Conservation (phyloP, 2,797 vertebrate genomes). For the Gallinago stenura region DNA sequence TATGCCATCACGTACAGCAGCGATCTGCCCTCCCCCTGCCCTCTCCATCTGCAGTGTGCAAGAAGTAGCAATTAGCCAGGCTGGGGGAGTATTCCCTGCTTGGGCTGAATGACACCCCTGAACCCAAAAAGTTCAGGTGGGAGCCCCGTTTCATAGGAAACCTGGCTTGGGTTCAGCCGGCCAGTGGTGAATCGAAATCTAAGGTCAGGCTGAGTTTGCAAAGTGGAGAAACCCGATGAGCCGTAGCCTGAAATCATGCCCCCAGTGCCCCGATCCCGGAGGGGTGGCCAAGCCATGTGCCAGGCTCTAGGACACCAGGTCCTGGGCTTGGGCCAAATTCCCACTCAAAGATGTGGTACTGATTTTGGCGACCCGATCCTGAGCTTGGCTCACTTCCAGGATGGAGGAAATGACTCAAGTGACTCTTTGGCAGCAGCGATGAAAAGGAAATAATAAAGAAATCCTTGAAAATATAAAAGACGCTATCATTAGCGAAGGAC, state of each 20-base stretch:
- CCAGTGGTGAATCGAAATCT: background rate
- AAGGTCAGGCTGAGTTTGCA: slow-evolving; percentile 11
- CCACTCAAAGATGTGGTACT: background rate
- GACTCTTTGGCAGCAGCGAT: background rate
- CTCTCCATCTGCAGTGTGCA: background rate
- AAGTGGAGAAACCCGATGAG: background rate
- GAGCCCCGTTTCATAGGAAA: background rate
- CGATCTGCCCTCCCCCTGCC: background rate
- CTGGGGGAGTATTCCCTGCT: background rate
- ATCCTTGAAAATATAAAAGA: slow-evolving; percentile 42
- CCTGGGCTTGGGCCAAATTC: background rate
- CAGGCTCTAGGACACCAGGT: background rate
- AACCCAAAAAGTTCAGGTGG: slow-evolving; percentile 2
- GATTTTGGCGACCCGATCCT: slow-evolving; percentile 49
- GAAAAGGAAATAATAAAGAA: slow-evolving; percentile 50
- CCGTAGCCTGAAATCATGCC: background rate
- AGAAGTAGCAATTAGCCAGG: background rate
- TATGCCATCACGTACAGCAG: background rate
- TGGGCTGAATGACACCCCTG: background rate
- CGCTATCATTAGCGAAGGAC: background rate
- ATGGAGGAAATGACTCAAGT: slow-evolving; percentile 58
- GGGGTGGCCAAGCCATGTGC: rapidly evolving
- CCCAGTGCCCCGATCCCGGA: rapidly evolving
- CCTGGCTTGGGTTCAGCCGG: background rate
- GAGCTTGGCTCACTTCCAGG: slow-evolving; percentile 36